Conservation (phyloP, 2,888 invertebrate genomes). For the Sarcophaga caerulescens region DNA sequence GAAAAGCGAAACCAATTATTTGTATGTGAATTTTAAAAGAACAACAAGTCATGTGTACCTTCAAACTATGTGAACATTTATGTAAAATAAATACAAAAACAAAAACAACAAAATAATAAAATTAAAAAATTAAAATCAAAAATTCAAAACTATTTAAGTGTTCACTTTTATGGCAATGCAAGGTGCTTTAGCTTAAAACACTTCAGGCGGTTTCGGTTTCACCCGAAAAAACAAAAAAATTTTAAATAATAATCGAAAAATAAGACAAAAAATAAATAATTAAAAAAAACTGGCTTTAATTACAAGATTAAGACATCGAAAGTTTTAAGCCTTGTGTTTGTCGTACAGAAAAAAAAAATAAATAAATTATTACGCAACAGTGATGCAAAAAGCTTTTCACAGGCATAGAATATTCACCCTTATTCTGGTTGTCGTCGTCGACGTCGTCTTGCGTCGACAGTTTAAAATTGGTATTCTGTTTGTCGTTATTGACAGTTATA, state of each 20-base stretch:
- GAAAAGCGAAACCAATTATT: no score
- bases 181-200: conserved; percentile 5
- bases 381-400: no score
- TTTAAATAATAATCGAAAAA: not conserved
- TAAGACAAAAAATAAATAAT: not conserved
- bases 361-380: no score
- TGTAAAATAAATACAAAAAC: not conserved
- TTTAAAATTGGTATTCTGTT: no score
- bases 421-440: no score
- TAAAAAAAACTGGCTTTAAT: not conserved
- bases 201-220: not conserved
- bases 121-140: not conserved
- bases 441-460: no score
- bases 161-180: conserved; percentile 10
- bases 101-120: not conserved
- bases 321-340: not conserved
- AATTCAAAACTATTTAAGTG: not conserved
- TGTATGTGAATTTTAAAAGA: conserved; percentile 6
- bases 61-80: not conserved
- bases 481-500: no score
- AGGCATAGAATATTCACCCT: no score
- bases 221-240: not conserved
- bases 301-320: not conserved
- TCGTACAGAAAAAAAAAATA: no score
- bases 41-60: conserved; percentile 1